Evolutionary conservation across 2,113 vertebrate genomes (phyloP).

Genomic region (Macaca nemestrina): DNA sequence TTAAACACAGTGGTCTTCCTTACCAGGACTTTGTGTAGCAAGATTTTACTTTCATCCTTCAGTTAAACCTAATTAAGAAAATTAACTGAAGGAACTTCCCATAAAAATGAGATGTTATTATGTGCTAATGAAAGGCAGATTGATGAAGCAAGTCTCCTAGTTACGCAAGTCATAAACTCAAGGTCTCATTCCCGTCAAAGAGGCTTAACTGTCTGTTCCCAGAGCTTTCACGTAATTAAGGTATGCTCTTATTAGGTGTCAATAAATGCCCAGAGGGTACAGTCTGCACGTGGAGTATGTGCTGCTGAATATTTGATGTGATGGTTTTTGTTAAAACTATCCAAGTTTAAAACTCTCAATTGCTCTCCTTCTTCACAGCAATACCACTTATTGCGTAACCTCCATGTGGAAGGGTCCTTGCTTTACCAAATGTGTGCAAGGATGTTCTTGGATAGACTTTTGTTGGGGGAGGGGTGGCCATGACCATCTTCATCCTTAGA

Average conservation of each 20-base stretch:
- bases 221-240: not conserved
- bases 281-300: not conserved
- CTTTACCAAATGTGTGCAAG: not conserved
- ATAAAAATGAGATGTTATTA: constrained; percentile 63
- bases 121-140: constrained; percentile 57
- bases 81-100: constrained; percentile 3
- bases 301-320: not conserved
- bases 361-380: not conserved
- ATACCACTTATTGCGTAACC: not conserved
- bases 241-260: not conserved
- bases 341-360: not conserved
- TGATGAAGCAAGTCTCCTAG: not conserved
- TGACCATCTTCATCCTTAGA: not conserved
- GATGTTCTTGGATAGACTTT: not conserved
- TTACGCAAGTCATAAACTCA: not conserved
- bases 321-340: not conserved
- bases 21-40: constrained; percentile 3
- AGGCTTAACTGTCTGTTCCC: not conserved
- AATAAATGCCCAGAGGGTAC: not conserved
- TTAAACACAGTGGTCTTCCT: not conserved
- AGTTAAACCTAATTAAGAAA: constrained; percentile 62
- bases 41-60: constrained; percentile 64
- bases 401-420: not conserved
- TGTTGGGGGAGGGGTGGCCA: too few relatives aligned
- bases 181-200: not conserved